A percentile compares a stretch with the other conserved stretches of the same genome.
These are phyloP conservation scores for Lutjanus campechanus DNA, from an alignment of 2,797 vertebrate genomes.

Conservation along the genomic window DNA sequence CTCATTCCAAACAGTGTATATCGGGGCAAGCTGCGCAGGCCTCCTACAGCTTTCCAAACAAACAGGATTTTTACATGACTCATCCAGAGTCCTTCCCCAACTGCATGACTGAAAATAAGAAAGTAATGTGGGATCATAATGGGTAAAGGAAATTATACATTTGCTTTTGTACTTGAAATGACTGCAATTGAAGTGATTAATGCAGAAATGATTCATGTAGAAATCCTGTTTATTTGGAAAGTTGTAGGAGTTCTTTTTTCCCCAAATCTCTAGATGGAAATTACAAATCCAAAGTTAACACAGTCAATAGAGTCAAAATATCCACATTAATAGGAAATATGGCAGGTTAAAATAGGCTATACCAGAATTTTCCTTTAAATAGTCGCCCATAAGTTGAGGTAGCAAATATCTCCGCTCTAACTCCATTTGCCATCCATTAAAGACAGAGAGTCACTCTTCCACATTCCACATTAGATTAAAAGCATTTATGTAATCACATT, in stretches of 20 bases:
- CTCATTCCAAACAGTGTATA: neutral
- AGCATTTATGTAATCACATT: conserved; percentile 1
- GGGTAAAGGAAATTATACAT: neutral
- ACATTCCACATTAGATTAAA: conserved; percentile 28
- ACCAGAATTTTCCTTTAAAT: neutral
- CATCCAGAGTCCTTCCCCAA: neutral
- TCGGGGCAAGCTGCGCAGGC: neutral
- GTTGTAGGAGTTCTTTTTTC: neutral
- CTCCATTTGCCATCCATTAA: conserved; percentile 13
- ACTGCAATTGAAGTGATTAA: too few relatives aligned
- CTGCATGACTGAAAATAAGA: neutral
- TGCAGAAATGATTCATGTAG: neutral
- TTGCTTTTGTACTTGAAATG: too few relatives aligned
- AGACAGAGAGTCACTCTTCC: neutral
- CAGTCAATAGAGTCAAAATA: neutral
- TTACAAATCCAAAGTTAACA: neutral
- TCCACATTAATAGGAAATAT: neutral
- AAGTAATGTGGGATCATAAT: neutral
- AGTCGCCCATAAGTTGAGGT: neutral
- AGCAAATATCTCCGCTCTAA: neutral
- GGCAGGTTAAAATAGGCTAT: neutral
- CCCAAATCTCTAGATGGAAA: neutral
- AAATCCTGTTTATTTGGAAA: neutral
- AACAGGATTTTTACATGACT: neutral
- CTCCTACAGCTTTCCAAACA: neutral